Evolutionary conservation across 1,140 invertebrate species (phyloP), one percentile per base, ranked within the genome.

Genomic region (Drosophila truncata): DNA sequence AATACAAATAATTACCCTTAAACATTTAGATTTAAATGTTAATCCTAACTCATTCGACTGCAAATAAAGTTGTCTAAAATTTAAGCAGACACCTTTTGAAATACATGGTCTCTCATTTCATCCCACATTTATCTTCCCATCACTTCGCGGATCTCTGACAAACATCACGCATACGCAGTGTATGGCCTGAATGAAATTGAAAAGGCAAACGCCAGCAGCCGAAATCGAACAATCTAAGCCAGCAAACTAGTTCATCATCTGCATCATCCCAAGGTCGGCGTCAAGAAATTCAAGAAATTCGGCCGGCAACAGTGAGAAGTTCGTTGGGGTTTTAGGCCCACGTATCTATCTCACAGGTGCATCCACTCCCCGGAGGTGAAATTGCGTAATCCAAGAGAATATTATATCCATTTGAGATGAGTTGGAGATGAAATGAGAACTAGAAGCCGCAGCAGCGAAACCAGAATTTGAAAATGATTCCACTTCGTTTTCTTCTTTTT

Each of bases 111-210:
- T 39, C 39, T 47, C 20, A 23, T 14, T 39, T 27, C 20, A 46
- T 71, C 66, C 69, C 69, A 72, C 52, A 41, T 71, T 41, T 69
- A 47, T 71, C 42, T 50, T 71, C 18, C 35, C 4, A 49, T 59
- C 66, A 72, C 54, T 33, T 59, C 9, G 18, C 41, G 13, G 41
- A 71, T 59, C 42, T 41, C 27, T 33, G 20, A 27, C 69, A 63
- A 73, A 63, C n/a, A 74, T 74, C 58, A 37, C 69, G 57, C 33
- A 74, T 73, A 74, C 71, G 71, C 69, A 54, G 27, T 25, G 71
- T 62, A 25, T 62, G 69, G 37, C 71, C 39, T 61, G 55, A 61
- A 72, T 74, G 71, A 74, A 57, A 61, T 72, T 74, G 71, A 74
- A 57, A 59, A 72, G 62, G 47, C 37, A 46, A 71, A 46, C 50